Conservation (phyloP, 23 tunicate species). For the Phallusia fumigata region DNA sequence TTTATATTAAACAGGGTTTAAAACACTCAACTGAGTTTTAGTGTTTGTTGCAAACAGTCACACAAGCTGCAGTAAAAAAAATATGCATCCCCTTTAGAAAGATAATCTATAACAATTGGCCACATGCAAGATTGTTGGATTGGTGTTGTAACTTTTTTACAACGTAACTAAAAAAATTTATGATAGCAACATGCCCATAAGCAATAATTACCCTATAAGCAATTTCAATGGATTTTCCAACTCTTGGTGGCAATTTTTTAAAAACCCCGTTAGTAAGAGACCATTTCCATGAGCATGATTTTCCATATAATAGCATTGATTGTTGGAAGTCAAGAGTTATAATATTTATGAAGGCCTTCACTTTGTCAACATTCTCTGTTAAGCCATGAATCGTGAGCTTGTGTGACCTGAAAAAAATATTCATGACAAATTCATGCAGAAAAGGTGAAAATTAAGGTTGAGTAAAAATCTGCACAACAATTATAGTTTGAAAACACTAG, state of each 20-base stretch:
- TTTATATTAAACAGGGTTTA: too few species aligned
- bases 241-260: conserved; percentile 1
- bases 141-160: background rate
- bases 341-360: background rate
- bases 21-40: too few species aligned
- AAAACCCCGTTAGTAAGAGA: background rate
- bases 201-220: background rate
- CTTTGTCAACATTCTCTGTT: background rate
- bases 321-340: background rate
- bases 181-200: too few species aligned
- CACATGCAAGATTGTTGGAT: too few species aligned
- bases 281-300: background rate
- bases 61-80: too few species aligned
- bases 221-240: background rate
- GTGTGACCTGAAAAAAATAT: background rate
- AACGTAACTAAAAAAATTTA: background rate
- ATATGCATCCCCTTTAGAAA: too few species aligned
- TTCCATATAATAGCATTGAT: background rate
- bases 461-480: too few species aligned
- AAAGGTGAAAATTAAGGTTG: too few species aligned
- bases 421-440: too few species aligned
- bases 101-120: too few species aligned
- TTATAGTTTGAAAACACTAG: too few species aligned
- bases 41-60: too few species aligned
- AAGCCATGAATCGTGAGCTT: background rate